These are phyloP conservation scores for Chunga burmeisteri DNA, from an alignment of 2,113 vertebrate genomes.

Conservation along the genomic window DNA sequence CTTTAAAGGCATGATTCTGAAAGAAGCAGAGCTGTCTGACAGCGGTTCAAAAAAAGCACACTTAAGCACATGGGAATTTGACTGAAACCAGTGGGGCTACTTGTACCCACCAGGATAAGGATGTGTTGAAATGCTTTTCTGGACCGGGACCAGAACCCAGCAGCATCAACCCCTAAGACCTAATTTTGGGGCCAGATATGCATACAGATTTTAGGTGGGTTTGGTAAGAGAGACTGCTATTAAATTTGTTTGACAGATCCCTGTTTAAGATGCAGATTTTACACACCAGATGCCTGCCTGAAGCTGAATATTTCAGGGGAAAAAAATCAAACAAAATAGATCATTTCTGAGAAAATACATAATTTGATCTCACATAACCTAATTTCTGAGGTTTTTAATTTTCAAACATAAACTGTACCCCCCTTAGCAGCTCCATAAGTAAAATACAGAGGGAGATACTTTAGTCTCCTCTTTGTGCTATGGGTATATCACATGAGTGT, in stretches of 20 bases:
- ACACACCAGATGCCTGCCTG: slow-evolving; percentile 27
- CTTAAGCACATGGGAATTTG: background rate
- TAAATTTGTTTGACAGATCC: slow-evolving; percentile 30
- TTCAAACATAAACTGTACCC: background rate
- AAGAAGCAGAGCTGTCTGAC: background rate
- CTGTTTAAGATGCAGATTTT: slow-evolving; percentile 29
- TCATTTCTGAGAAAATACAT: slow-evolving; percentile 3
- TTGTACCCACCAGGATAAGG: background rate
- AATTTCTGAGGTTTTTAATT: background rate
- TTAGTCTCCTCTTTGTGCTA: background rate
- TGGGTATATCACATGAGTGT: no score
- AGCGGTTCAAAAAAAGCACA: background rate
- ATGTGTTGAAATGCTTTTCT: background rate
- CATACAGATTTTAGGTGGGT: background rate
- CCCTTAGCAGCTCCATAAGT: background rate
- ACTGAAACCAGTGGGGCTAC: background rate
- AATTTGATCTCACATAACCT: background rate
- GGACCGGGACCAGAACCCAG: background rate
- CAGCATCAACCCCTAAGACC: background rate
- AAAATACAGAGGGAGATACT: background rate
- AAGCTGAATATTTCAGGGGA: slow-evolving; percentile 11
- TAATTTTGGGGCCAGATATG: background rate
- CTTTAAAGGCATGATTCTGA: background rate
- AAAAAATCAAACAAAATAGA: background rate
- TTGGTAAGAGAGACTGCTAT: slow-evolving; percentile 24